phyloP scores from a whole-genome alignment of 2,113 vertebrate genomes.

The Alosa alosa region DNA sequence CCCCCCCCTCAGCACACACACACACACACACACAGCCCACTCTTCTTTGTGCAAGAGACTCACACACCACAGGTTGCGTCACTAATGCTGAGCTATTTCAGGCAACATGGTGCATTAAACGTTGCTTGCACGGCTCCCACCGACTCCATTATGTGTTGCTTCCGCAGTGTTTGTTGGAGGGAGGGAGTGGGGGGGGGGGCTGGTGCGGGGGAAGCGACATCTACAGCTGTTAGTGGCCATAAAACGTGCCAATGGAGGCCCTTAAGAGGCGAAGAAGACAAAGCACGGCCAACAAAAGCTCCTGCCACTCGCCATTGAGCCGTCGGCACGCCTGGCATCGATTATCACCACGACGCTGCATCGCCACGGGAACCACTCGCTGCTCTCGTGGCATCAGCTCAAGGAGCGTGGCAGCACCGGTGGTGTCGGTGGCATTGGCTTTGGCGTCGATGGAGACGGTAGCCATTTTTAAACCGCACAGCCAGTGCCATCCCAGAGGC shows the following conservation, averaged over 20 bases:
- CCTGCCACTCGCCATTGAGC: neutral
- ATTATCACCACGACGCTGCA: neutral
- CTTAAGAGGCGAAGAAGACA: neutral
- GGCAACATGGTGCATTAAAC: neutral
- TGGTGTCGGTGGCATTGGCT: neutral
- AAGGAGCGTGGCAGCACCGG: neutral
- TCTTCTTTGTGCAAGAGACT: too few species aligned
- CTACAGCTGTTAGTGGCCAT: neutral
- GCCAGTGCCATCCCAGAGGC: neutral
- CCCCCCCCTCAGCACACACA: neutral
- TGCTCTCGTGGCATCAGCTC: neutral
- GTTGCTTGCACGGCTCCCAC: neutral
- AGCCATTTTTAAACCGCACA: neutral
- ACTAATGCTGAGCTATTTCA: neutral
- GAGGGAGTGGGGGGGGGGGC: too few species aligned
- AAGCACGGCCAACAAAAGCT: too few species aligned
- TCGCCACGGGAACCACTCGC: too few species aligned
- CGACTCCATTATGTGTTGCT: neutral
- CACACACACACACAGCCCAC: neutral
- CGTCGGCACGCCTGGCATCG: neutral
- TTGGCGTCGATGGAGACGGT: too few species aligned
- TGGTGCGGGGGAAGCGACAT: too few species aligned
- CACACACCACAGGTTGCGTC: neutral
- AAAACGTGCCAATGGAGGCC: neutral
- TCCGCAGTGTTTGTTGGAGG: neutral